Base-by-base conservation (phyloP, 2,888 invertebrate genomes). In the Idaea aversata region DNA sequence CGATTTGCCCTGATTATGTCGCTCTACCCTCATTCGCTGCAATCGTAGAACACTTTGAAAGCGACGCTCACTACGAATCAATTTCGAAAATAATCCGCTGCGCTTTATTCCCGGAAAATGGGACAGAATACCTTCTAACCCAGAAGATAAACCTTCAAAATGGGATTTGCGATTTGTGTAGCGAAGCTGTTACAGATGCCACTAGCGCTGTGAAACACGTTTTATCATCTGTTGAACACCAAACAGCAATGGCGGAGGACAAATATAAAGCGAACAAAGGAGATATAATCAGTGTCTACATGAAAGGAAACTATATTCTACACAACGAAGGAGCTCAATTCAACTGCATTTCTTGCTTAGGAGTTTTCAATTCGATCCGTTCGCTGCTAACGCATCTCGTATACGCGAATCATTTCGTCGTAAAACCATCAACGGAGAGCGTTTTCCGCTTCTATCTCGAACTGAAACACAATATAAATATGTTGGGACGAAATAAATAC, bases 401-500 rank as follows among this genome's bases (percentile, higher is more conserved):
- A 0, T 91, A 83, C 70, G 90, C 93, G 0, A 88, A 87, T 0
- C 93, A 93, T 77, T 91, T 88, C 47, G 70, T 73, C 0, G 72
- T 77, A 1, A 90, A 86, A 61, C 90, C 89, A 0, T 75, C 84
- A 0, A 76, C 86, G 0, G 93, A 92, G 64, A 87, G 87, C 65
- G 84, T 92, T 0, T 93, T 93, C 77, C 85, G 93, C 2, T 93
- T 93, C 61, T 93, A 93, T 64, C 77, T 93, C 70, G 92, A 93
- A 67, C 61, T 93, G 70, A 93, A 93, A 68, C 92, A 93, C 69
- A 93, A 93, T 65, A 85, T 91, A 0, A 87, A 80, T 66, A 89
- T 93, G 90, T 75, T 90, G 77, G 86, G 80, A 1, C 77, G 91
- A 61, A 93, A 93, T 65, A 91, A 89, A 63, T 93, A 92, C 61